Evolutionary conservation across 35 echinoderm and acorn worm species (phyloP).

Genomic region (Anneissia japonica): DNA sequence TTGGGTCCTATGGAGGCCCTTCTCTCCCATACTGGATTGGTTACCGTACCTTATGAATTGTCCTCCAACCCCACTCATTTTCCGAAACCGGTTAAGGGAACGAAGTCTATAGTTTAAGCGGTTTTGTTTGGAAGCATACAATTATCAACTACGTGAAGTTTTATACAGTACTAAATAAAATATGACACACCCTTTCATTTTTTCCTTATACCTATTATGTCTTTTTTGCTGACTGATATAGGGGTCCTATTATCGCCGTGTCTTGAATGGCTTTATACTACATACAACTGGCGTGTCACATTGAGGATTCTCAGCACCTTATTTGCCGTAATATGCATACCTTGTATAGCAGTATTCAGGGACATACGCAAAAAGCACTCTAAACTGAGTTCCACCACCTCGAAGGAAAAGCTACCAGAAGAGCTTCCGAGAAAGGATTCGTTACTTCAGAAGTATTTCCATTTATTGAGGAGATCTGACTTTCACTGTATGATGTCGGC

Average conservation of each 20-base stretch:
- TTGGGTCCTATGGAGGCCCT: no score
- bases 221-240: not conserved
- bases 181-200: no score
- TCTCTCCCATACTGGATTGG: no score
- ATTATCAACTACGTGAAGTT: no score
- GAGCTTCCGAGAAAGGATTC: not conserved
- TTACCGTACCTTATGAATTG: no score
- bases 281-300: not conserved
- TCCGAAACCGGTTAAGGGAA: no score
- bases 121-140: no score
- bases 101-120: no score
- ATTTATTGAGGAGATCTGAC: not conserved
- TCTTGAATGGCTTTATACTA: not conserved
- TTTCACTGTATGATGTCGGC: not conserved
- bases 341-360: not conserved
- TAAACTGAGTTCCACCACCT: no score
- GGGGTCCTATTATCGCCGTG: not conserved
- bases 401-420: not conserved
- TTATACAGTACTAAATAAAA: no score
- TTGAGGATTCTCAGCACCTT: not conserved
- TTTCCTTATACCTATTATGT: no score
- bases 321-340: not conserved
- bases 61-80: no score
- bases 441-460: not conserved
- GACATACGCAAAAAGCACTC: not conserved